Evolutionary conservation across 2,888 invertebrate genomes (phyloP), one percentile per base, ranked within the genome.

Genomic region (Melikaiella ostensackeni): DNA sequence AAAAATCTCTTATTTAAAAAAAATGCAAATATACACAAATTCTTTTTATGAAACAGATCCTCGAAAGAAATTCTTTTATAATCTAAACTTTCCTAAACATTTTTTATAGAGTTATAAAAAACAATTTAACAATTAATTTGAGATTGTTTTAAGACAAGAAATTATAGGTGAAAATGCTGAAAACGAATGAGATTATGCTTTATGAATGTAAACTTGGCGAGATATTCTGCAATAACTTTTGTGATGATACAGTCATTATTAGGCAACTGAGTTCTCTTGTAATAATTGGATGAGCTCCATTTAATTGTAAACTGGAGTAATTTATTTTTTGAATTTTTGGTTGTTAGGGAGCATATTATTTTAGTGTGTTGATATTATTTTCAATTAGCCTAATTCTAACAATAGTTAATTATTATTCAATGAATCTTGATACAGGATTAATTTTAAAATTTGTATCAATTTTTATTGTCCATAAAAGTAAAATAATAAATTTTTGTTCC

Each of bases 171-270:
- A 66, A 24, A 35, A 64, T 38, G 4, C 9, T 35, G 5, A 42
- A 38, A 35, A 63, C 38, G 21, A 64, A 38, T 64, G 64, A 38
- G 13, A 21, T 35, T 27, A 16, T 64, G 24, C 42, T 64, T 64
- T 64, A 64, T 42, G 42, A 64, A 63, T 38, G 35, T 64, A 64
- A 64, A 35, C 35, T 64, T 64, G 64, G 64, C 64, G n/a, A 38
- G 21, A 64, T 21, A 42, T 13, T 38, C 24, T 11, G 38, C 27
- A 64, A 27, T 24, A 64, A 42, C 24, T 64, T 64, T 38, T 38
- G 46, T 19, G 64, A 42, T 42, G 42, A 64, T 64, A 42, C 21
- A 35, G n/a, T 42, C 24, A 21, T 16, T n/a, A 38, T 66, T 27
- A 27, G 27, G 42, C 46, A 66, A 66, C 27, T 27, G 6, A 38